These are phyloP conservation scores for Hiodon alosoides DNA, from an alignment of 2,113 vertebrate species.

Conservation along the genomic window DNA sequence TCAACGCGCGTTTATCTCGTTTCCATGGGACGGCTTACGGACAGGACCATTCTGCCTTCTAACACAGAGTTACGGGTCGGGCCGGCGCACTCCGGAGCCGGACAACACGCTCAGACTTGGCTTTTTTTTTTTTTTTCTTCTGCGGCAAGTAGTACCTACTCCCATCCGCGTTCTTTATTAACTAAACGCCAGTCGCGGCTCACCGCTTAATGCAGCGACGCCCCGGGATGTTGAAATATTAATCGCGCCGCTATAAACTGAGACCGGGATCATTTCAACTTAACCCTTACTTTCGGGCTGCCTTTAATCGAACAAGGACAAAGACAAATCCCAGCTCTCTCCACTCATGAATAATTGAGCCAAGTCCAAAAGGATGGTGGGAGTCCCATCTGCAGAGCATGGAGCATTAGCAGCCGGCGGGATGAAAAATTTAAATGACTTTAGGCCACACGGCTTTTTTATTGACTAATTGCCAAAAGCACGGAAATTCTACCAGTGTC, in stretches of 20 bases:
- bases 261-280: constrained; percentile 30
- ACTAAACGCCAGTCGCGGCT: constrained; percentile 44
- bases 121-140: not conserved
- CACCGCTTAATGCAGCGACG: constrained; percentile 36
- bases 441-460: constrained; percentile 64
- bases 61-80: constrained; percentile 40
- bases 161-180: constrained; percentile 42
- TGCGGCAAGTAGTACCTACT: constrained; percentile 31
- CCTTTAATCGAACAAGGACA: constrained; percentile 67
- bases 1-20: constrained; percentile 38
- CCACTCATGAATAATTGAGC: constrained; percentile 74
- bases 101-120: constrained; percentile 34
- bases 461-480: constrained; percentile 40
- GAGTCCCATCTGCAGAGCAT: constrained; percentile 66
- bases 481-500: constrained; percentile 7
- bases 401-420: constrained; percentile 64
- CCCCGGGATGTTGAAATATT: constrained; percentile 51
- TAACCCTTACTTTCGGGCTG: constrained; percentile 33
- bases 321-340: constrained; percentile 75
- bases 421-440: constrained; percentile 75
- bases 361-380: constrained; percentile 68
- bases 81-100: constrained; percentile 49
- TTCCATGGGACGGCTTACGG: constrained; percentile 34
- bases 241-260: constrained; percentile 44
- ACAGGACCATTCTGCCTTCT: constrained; percentile 37